Evolutionary conservation across 2,797 vertebrate genomes (phyloP).

Genomic region (Loriculus beryllinus): DNA sequence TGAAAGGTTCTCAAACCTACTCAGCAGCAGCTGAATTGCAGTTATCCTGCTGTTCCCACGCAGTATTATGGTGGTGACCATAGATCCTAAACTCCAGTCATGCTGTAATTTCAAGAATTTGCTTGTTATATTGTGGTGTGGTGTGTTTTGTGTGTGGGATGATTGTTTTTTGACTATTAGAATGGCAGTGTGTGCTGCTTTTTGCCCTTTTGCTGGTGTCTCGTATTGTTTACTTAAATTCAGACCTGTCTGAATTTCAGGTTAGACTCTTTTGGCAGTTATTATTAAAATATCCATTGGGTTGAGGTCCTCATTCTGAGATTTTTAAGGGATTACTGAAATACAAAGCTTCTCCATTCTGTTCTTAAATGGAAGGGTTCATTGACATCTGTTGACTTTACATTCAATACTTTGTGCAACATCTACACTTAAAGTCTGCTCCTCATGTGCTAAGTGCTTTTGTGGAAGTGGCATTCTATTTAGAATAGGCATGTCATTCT

Average conservation of each 20-base stretch:
- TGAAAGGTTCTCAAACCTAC: not conserved
- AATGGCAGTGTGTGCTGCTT: not conserved
- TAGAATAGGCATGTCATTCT: not conserved
- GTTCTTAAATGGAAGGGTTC: not conserved
- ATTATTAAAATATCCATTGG: not conserved
- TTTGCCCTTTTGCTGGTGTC: not conserved
- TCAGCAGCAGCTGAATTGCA: not conserved
- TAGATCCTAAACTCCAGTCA: not conserved
- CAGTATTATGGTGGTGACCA: rapidly evolving
- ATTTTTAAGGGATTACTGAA: not conserved
- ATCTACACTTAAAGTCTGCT: not conserved
- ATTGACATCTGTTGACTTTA: not conserved
- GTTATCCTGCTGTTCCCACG: not conserved
- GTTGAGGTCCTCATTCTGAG: not conserved
- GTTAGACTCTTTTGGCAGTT: not conserved
- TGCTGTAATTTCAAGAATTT: not conserved
- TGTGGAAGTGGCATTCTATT: not conserved
- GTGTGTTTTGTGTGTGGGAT: not conserved
- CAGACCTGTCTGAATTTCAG: not conserved
- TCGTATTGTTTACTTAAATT: not conserved
- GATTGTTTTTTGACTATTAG: not conserved
- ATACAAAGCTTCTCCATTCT: not conserved
- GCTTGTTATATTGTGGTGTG: not conserved
- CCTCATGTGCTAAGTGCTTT: not conserved
- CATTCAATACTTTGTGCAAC: not conserved